Base-by-base conservation (phyloP, 2,113 vertebrate genomes). In the Sprattus sprattus region DNA sequence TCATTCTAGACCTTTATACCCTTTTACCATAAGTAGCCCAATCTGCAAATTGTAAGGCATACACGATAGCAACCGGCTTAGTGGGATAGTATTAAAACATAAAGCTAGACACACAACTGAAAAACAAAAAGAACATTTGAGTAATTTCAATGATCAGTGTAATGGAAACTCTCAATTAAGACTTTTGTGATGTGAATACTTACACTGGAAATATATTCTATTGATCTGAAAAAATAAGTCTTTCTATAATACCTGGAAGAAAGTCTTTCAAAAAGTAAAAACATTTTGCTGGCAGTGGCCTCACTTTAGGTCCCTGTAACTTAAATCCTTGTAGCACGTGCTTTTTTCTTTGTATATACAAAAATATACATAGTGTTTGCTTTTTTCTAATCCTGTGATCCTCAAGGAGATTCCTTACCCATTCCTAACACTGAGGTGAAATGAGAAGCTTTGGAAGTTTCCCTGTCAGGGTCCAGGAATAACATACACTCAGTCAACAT, bases 401-500 rank as follows among this genome's bases (percentile, higher is more conserved):
- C 71, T 93, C 92, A 93, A 88, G 85, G 87, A 91, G 89, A 32
- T 78, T 78, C 15, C 28, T 78, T 84, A 89, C 87, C 89, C 85
- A 80, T 91, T 91, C 91, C 91, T 90, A 85, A 86, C 88, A 88
- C 91, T 71, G 84, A 88, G 1, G 78, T 92, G 94, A 94, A 94
- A 94, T 90, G 84, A 92, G 94, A 95, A 88, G 91, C 92, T 88
- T 83, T 85, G 89, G 88, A 90, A 82, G 81, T 81, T 47, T 91
- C 32, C 22, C 88, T 90, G 92, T 93, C 6, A 87, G 87, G 85
- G 82, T 94, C 93, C 92, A 94, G 93, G 89, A 94, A 93, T 91
- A 94, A 94, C 91, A 92, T 2, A 0, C 45, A 85, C 86, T 81
- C 85, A 87, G 81, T 88, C 87, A 71, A 89, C 93, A 85, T 91